Percentiles rank a stretch among this genome's conserved stretches.
Evolutionary conservation across 2,888 invertebrate species (phyloP).

Genomic region (Isotomurus palustris): DNA sequence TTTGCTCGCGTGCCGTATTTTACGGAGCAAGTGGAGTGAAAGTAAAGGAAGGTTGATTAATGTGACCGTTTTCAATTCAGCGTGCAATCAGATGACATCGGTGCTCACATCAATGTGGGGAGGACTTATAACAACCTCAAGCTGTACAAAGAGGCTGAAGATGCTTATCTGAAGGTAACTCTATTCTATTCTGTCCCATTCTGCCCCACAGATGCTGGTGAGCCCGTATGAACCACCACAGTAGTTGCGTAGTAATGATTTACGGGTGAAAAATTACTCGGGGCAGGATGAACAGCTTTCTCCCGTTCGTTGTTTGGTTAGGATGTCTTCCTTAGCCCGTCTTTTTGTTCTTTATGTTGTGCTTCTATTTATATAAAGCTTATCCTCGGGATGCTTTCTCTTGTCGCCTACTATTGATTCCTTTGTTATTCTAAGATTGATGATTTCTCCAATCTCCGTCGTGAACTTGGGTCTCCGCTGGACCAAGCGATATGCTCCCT

Average conservation of each 20-base stretch:
- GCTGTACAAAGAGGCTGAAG: slow-evolving; percentile 82
- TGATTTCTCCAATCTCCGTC: slow-evolving; percentile 24
- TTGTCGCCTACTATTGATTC: slow-evolving; percentile 12
- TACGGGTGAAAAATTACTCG: background rate
- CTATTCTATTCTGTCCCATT: too few species aligned
- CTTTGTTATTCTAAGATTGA: slow-evolving; percentile 30
- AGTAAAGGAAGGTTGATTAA: slow-evolving; percentile 6
- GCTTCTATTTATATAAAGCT: too few species aligned
- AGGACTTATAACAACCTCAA: slow-evolving; percentile 89
- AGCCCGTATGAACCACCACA: too few species aligned
- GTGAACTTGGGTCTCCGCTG: slow-evolving; percentile 17
- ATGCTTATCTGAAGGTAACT: slow-evolving; percentile 76
- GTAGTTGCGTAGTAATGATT: slow-evolving; percentile 1
- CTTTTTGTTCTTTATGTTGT: slow-evolving; percentile 4
- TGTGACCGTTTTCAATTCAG: slow-evolving; percentile 48
- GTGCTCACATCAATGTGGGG: slow-evolving; percentile 95
- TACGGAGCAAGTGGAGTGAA: slow-evolving; percentile 7
- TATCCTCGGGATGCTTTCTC: background rate
- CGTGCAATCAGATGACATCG: slow-evolving; percentile 93
- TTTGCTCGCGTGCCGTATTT: slow-evolving; percentile 5
- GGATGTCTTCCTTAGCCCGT: background rate
- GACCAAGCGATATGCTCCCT: slow-evolving; percentile 16
- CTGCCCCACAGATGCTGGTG: background rate
- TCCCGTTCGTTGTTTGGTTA: background rate
- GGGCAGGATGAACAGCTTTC: background rate